phyloP scores from a whole-genome alignment of 2,113 vertebrate species.

The Mugil cephalus region DNA sequence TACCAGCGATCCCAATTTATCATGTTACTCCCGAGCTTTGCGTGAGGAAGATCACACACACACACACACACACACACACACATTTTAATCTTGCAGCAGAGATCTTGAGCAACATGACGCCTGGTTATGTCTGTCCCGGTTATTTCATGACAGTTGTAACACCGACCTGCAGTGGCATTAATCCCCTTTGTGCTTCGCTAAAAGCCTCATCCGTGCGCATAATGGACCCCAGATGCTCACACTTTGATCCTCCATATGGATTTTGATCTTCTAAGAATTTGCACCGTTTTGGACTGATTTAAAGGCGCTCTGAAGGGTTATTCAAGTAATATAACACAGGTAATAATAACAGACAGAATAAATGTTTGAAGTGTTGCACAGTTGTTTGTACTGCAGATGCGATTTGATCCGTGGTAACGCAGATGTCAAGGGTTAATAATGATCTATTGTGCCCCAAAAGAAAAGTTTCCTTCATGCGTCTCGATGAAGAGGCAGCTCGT shows the following conservation, averaged over 20 bases:
- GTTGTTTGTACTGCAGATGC: not conserved
- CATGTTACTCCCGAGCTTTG: conserved; percentile 38
- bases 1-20: conserved; percentile 58
- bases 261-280: conserved; percentile 7
- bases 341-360: not conserved
- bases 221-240: conserved; percentile 13
- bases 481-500: too few species aligned
- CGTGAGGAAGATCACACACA: conserved; percentile 28
- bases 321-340: not conserved
- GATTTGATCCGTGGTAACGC: not conserved
- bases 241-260: not conserved
- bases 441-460: not conserved
- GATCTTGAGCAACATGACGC: not conserved
- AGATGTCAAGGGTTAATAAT: not conserved
- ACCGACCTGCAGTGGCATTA: not conserved
- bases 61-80: too few species aligned
- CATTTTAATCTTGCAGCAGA: not conserved
- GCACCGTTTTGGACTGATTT: not conserved
- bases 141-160: conserved; percentile 6
- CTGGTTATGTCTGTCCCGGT: not conserved
- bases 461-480: too few species aligned
- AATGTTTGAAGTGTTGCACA: not conserved
- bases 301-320: not conserved
- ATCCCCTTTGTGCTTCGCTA: conserved; percentile 6
- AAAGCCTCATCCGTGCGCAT: conserved; percentile 3